phyloP scores from a whole-genome alignment of 2,113 vertebrate genomes.

The Leptobrachium leishanense region DNA sequence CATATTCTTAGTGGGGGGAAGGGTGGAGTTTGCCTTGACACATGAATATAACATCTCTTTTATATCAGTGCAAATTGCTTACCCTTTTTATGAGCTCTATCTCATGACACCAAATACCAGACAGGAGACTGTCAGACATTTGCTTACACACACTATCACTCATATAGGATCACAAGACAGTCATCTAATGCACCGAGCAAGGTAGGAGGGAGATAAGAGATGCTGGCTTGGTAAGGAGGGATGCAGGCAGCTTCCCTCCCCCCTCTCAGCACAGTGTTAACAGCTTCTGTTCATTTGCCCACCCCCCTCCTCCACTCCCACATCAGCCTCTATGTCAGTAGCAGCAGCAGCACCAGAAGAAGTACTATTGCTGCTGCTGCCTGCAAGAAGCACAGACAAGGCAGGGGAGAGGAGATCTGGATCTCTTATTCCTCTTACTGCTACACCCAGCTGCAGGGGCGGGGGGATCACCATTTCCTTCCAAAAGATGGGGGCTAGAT shows the following conservation, averaged over 20 bases:
- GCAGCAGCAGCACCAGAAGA: constrained; percentile 25
- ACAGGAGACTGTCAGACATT: too few relatives aligned
- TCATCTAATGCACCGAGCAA: constrained; percentile 7
- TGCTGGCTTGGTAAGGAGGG: constrained; percentile 33
- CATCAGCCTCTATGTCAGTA: constrained; percentile 41
- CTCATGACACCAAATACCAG: too few relatives aligned
- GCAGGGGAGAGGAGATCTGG: background rate
- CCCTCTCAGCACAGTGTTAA: constrained; percentile 45
- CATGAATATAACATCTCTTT: too few relatives aligned
- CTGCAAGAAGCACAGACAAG: constrained; percentile 5
- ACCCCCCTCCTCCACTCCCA: constrained; percentile 36
- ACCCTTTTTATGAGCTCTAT: too few relatives aligned
- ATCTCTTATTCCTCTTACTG: background rate
- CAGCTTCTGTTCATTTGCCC: constrained; percentile 41
- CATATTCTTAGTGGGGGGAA: too few relatives aligned
- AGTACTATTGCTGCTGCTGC: constrained; percentile 10
- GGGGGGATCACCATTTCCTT: background rate
- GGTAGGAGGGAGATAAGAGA: constrained; percentile 25
- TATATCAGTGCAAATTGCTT: too few relatives aligned
- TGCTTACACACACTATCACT: background rate
- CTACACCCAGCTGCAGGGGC: background rate
- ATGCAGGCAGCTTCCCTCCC: constrained; percentile 35
- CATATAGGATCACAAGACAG: background rate
- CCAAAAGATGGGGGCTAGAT: constrained; percentile 2
- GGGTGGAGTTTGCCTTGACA: too few relatives aligned